Evolutionary conservation across 2,797 vertebrate species (phyloP), one percentile per base, ranked within the genome.

Genomic region (Arctocebus calabarensis): DNA sequence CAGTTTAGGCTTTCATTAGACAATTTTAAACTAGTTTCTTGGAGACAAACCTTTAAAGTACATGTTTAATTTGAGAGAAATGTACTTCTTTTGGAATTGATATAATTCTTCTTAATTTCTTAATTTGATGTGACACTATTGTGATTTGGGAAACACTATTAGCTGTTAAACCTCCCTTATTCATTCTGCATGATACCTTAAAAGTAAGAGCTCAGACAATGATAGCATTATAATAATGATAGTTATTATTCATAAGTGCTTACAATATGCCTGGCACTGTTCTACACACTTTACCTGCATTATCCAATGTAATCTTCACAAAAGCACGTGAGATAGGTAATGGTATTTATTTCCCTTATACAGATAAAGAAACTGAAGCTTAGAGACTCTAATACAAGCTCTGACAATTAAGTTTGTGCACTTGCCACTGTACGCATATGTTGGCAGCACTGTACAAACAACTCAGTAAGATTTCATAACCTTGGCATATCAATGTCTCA

Each of bases 11-110:
- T 92, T 89, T 85, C 55, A 45, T 32, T 75, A 3, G 3, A 43
- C 59, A 27, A 89, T 96, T 97, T 43, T 61, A 48, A 96, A 48
- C 55, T 57, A 29, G 11, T 32, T 82, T 96, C 45, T 90, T 57
- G 29, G 78, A 88, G 82, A 74, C 32, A 86, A 5, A 73, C 62
- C 3, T 66, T 62, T 81, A 55, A 48, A 52, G 20, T 55, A 34
- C 29, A 37, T 62, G 45, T 86, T 48, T 89, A 89, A 75, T 91
- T 94, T 89, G 62, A 40, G 61, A 84, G 59, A 96, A 92, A 78
- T 16, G 61, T 0, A 34, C 40, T 27, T 13, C 71, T 57, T 34
- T 74, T 71, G 17, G 3, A 34, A 88, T 45, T 59, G 48, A 74
- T 64, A 17, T 2, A 82, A 68, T 93, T 91, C 62, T 88, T 7